Evolutionary conservation across 2,888 invertebrate genomes (phyloP).

Genomic region (Rhagonycha fulva): DNA sequence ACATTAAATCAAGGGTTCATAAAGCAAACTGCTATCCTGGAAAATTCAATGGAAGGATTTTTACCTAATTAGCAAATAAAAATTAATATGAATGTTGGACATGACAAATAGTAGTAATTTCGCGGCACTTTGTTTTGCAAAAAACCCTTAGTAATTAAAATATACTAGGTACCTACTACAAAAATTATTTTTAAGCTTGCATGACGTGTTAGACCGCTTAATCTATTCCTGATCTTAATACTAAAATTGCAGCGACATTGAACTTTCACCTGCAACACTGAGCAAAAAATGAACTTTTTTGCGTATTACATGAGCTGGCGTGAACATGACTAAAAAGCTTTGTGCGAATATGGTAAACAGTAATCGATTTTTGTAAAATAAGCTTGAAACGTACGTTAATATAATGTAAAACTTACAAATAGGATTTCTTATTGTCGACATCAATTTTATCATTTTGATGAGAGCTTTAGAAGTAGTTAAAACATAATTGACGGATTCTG

Average conservation of each 20-base stretch:
- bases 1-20: background rate
- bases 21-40: background rate
- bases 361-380: background rate
- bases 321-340: background rate
- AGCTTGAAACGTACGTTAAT: background rate
- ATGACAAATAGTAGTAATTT: background rate
- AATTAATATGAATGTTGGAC: background rate
- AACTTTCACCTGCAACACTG: background rate
- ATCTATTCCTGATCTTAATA: background rate
- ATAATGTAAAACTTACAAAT: background rate
- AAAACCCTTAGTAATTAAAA: background rate
- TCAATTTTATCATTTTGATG: background rate
- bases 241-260: background rate
- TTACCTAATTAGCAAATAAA: background rate
- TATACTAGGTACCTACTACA: background rate
- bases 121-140: background rate
- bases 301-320: background rate
- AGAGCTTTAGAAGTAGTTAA: conserved; percentile 4
- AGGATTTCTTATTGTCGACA: background rate
- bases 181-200: background rate
- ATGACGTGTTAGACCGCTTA: background rate
- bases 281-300: background rate
- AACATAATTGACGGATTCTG: conserved; percentile 22
- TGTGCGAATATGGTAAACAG: background rate
- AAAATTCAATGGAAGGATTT: background rate